These are phyloP conservation scores for Gila robusta DNA, from an alignment of 2,797 vertebrate species.

Conservation along the genomic window DNA sequence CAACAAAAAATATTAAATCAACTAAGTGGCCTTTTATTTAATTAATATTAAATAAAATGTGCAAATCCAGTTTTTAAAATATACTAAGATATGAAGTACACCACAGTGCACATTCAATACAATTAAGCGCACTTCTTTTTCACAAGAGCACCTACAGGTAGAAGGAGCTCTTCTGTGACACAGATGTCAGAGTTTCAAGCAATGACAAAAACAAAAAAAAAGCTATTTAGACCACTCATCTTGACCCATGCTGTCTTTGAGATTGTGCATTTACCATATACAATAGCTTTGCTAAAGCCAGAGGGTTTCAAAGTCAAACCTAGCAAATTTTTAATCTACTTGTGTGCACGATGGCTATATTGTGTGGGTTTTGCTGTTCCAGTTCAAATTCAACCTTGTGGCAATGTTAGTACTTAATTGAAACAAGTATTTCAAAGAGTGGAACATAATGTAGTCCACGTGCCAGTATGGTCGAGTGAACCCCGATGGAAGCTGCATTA, in stretches of 20 bases:
- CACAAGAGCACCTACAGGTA: background rate
- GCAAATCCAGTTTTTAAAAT: too few relatives aligned
- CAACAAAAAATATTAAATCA: too few relatives aligned
- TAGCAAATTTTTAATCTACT: background rate
- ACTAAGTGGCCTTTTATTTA: too few relatives aligned
- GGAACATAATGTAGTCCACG: background rate
- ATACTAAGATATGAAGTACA: too few relatives aligned
- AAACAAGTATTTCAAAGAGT: background rate
- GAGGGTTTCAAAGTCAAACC: conserved; percentile 4
- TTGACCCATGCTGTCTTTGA: conserved; percentile 20
- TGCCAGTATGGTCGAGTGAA: background rate
- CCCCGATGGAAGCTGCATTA: background rate
- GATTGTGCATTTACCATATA: background rate
- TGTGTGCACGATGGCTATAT: background rate
- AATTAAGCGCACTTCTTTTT: background rate
- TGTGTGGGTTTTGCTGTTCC: background rate
- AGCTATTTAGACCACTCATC: conserved; percentile 26
- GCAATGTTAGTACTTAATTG: background rate
- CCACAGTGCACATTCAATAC: too few relatives aligned
- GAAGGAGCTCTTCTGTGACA: background rate
- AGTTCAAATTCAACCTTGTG: background rate
- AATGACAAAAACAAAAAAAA: background rate
- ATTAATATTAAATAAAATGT: too few relatives aligned
- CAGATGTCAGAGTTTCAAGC: conserved; percentile 5
- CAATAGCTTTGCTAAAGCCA: conserved; percentile 1